phyloP scores from a whole-genome alignment of 1,140 invertebrate species.

The Magallana angulata region DNA sequence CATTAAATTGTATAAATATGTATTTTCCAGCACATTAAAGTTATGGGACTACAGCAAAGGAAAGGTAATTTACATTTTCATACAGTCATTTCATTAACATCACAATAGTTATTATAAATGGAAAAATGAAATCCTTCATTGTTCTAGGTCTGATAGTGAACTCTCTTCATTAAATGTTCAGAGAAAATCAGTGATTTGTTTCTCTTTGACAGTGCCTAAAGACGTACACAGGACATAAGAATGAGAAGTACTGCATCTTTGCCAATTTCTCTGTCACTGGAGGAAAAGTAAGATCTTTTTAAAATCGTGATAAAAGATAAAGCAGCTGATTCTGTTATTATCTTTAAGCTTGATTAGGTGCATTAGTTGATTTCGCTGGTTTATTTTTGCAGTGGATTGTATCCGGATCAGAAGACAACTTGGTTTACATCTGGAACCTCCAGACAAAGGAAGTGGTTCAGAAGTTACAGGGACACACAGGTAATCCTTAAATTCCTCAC shows the following conservation, averaged over 20 bases:
- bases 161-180: too few species aligned
- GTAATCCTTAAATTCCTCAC: constrained; percentile 79
- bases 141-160: too few species aligned
- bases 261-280: constrained; percentile 99
- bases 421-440: constrained; percentile 99
- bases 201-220: constrained; percentile 87
- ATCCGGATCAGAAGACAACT: constrained; percentile 99
- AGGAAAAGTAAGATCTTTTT: constrained; percentile 88
- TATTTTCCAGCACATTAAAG: constrained; percentile 88
- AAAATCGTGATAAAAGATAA: not conserved
- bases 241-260: constrained; percentile 99
- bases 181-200: too few species aligned
- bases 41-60: constrained; percentile 99
- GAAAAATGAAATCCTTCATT: too few species aligned
- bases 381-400: constrained; percentile 94
- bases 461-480: constrained; percentile 96
- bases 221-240: constrained; percentile 98
- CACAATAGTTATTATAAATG: too few species aligned
- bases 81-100: not conserved
- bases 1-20: too few species aligned
- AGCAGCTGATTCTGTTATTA: not conserved
- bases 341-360: not conserved
- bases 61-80: constrained; percentile 77
- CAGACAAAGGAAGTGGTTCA: constrained; percentile 99
- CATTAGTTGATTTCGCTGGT: too few species aligned